phyloP scores from a whole-genome alignment of 2,888 invertebrate species.

The Amblyjoppa proteus region DNA sequence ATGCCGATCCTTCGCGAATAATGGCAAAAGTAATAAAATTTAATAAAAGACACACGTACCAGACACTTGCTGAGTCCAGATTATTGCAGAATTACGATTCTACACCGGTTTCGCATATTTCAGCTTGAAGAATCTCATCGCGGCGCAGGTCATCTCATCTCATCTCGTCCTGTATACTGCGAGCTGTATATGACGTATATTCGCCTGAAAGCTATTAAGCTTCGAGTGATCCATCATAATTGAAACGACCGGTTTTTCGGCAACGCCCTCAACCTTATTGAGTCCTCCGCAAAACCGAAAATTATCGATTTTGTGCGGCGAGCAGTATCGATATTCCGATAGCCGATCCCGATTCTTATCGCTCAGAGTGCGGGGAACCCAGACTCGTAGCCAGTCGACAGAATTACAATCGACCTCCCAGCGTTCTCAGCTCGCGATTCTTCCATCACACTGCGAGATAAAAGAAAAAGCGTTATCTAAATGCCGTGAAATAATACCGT shows the following conservation, averaged over 20 bases:
- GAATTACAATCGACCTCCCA: slow-evolving; percentile 51
- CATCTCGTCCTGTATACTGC: not conserved
- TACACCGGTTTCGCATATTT: not conserved
- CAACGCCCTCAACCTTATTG: slow-evolving; percentile 75
- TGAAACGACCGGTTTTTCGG: slow-evolving; percentile 69
- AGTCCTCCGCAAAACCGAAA: slow-evolving; percentile 73
- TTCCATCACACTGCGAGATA: not conserved
- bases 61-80: not conserved
- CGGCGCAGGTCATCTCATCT: slow-evolving; percentile 1
- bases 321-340: slow-evolving; percentile 71
- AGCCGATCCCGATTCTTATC: slow-evolving; percentile 77
- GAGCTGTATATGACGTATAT: slow-evolving; percentile 13
- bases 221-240: slow-evolving; percentile 57
- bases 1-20: slow-evolving; percentile 47
- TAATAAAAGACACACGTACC: slow-evolving; percentile 15
- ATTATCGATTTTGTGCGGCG: slow-evolving; percentile 79
- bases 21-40: slow-evolving; percentile 40
- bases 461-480: slow-evolving; percentile 62
- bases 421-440: slow-evolving; percentile 44
- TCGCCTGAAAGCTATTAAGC: slow-evolving; percentile 6
- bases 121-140: not conserved
- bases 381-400: slow-evolving; percentile 68
- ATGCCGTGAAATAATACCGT: slow-evolving; percentile 48
- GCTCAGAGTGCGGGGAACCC: slow-evolving; percentile 49
- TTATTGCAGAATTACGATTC: slow-evolving; percentile 36